Percentiles rank a stretch among this genome's conserved stretches.
phyloP scores from a whole-genome alignment of 2,888 invertebrate genomes.

The Pandemis cinnamomeana region DNA sequence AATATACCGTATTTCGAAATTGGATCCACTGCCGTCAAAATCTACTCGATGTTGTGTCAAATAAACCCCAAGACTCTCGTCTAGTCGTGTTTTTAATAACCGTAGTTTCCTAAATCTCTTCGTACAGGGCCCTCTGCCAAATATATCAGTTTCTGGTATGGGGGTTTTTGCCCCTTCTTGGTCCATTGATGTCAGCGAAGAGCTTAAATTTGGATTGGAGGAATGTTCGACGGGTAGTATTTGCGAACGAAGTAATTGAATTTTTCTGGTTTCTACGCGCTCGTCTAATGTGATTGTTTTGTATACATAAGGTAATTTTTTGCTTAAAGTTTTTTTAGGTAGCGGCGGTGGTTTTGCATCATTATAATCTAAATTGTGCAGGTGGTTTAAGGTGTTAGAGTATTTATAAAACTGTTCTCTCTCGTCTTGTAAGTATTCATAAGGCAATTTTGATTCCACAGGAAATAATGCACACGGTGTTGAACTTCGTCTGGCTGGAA shows the following conservation, averaged over 20 bases:
- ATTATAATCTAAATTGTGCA: conserved; percentile 62
- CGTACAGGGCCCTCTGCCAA: conserved; percentile 85
- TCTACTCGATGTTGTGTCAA: conserved; percentile 87
- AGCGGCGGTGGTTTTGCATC: conserved; percentile 77
- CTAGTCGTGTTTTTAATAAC: conserved; percentile 86
- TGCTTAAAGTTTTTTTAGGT: conserved; percentile 76
- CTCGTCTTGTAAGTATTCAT: conserved; percentile 68
- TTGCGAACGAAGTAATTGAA: conserved; percentile 79
- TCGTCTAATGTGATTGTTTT: conserved; percentile 81
- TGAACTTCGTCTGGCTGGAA: conserved; percentile 76
- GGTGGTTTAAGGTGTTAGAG: conserved; percentile 49
- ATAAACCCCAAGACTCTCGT: conserved; percentile 89
- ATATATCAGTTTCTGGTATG: conserved; percentile 68
- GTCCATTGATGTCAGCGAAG: conserved; percentile 61
- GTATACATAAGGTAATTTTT: conserved; percentile 74
- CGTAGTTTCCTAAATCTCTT: conserved; percentile 87
- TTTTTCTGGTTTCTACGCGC: conserved; percentile 80
- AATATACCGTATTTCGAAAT: conserved; percentile 86
- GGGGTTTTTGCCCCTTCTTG: conserved; percentile 61
- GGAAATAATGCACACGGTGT: conserved; percentile 80
- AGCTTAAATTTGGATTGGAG: conserved; percentile 63
- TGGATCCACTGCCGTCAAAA: conserved; percentile 77
- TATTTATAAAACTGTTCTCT: conserved; percentile 56
- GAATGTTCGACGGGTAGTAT: conserved; percentile 68
- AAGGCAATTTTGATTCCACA: conserved; percentile 65